phyloP scores from a whole-genome alignment of 2,113 vertebrate species.

The Talpa occidentalis region DNA sequence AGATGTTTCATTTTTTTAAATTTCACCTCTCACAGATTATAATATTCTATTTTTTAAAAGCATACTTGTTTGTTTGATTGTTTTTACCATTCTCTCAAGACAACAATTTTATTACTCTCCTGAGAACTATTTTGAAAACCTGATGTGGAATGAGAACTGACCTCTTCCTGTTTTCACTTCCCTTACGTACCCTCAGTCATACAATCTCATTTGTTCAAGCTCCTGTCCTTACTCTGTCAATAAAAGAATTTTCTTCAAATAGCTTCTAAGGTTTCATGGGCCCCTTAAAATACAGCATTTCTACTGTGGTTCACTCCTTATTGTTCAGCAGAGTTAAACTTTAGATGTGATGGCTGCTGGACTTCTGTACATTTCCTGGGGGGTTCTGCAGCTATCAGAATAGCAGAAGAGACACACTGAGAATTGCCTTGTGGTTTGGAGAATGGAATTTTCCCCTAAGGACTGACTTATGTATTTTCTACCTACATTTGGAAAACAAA shows the following conservation, averaged over 20 bases:
- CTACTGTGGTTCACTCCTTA: background rate
- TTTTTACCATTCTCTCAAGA: background rate
- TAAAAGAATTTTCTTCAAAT: background rate
- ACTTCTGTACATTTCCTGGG: background rate
- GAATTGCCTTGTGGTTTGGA: conserved; percentile 48
- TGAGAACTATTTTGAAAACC: background rate
- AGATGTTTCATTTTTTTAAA: background rate
- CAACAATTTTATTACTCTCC: background rate
- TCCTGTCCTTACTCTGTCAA: background rate
- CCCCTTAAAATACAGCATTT: background rate
- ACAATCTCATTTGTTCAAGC: background rate
- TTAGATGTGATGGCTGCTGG: background rate
- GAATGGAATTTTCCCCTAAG: conserved; percentile 46
- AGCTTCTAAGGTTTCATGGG: background rate
- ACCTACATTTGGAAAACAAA: conserved; percentile 55
- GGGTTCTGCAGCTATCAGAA: background rate
- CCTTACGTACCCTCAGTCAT: background rate
- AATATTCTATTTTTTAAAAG: background rate
- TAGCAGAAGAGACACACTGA: background rate
- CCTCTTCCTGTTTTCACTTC: background rate
- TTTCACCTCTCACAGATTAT: background rate
- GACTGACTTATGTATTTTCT: conserved; percentile 48
- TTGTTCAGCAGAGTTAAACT: conserved; percentile 14
- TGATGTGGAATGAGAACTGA: background rate
- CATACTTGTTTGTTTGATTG: background rate